Conservation (phyloP, 2,888 invertebrate genomes). For the Hecatera dysodea region DNA sequence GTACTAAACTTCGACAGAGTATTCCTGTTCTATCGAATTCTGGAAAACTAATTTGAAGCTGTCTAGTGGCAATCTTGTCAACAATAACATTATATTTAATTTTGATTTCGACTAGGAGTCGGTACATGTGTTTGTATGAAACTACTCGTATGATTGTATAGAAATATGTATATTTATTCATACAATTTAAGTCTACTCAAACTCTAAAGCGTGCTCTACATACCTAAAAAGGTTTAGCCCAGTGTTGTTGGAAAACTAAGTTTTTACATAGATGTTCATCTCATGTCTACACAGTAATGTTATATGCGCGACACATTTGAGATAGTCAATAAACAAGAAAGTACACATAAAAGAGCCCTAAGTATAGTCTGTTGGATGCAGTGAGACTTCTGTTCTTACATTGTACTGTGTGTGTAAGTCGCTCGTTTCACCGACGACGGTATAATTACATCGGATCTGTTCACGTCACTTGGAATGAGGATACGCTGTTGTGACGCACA, state of each 20-base stretch:
- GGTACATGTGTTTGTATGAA: background rate
- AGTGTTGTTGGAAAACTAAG: background rate
- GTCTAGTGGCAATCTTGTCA: background rate
- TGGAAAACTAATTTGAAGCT: background rate
- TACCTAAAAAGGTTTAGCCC: background rate
- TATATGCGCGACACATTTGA: background rate
- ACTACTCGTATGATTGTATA: background rate
- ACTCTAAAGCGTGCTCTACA: background rate
- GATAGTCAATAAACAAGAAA: background rate
- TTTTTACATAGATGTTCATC: background rate
- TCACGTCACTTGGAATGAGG: constrained; percentile 1
- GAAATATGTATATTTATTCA: background rate
- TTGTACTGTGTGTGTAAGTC: background rate
- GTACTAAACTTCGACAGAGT: background rate
- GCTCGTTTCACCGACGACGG: background rate
- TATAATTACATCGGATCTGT: constrained; percentile 5
- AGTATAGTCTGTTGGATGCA: background rate
- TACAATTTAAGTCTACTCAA: background rate
- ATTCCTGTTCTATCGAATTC: background rate
- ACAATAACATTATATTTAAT: background rate
- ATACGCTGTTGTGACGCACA: background rate
- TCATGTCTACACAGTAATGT: background rate
- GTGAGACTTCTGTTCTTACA: constrained; percentile 3
- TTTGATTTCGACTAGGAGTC: background rate
- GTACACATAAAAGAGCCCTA: background rate